These are phyloP conservation scores for Chloebia gouldiae DNA, from an alignment of 2,113 vertebrate species.

Conservation along the genomic window DNA sequence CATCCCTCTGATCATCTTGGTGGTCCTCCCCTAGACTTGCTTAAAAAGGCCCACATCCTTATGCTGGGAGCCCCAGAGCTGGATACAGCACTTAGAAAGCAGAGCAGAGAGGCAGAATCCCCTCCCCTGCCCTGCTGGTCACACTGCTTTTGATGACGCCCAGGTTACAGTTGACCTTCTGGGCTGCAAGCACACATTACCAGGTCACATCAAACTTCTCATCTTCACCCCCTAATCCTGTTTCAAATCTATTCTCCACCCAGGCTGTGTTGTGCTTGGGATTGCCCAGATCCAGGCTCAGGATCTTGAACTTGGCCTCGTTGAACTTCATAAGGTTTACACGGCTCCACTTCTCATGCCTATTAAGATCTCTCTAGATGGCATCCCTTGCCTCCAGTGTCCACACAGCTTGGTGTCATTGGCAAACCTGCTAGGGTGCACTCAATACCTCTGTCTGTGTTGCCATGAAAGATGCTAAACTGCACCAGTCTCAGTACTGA, in stretches of 20 bases:
- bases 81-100: background rate
- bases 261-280: background rate
- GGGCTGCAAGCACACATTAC: background rate
- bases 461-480: background rate
- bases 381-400: background rate
- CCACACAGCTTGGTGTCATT: background rate
- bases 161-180: background rate
- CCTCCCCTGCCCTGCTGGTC: background rate
- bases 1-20: background rate
- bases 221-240: background rate
- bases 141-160: background rate
- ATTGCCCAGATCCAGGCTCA: background rate
- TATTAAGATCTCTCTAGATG: background rate
- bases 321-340: background rate
- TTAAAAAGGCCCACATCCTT: background rate
- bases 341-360: too few species aligned
- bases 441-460: background rate
- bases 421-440: background rate
- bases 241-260: accelerated
- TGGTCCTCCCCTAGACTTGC: background rate
- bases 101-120: background rate
- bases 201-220: background rate
- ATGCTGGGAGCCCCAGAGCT: background rate
- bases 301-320: background rate
- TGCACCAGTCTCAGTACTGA: too few species aligned